Evolutionary conservation across 2,113 vertebrate species (phyloP), one percentile per base, ranked within the genome.

Genomic region (Corynorhinus townsendii): DNA sequence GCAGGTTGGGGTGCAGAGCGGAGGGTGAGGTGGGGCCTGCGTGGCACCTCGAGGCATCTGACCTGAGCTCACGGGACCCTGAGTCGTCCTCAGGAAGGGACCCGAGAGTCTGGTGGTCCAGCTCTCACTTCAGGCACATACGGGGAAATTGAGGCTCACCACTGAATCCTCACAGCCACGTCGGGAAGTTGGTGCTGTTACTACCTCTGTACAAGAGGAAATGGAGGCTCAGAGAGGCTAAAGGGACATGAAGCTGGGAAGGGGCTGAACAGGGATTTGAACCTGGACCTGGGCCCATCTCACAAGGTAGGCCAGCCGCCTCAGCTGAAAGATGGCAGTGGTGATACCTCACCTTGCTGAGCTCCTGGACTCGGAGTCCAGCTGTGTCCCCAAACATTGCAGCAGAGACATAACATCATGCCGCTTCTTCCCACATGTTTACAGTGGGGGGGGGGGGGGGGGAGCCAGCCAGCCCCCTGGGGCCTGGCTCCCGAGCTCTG

Each of bases 401-500:
- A 66, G 88, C 30, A 0, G 17, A 0, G 17, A 88, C 45, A n/a
- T 76, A 75, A 14, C 56, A 4, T 7, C 0, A 35, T 1, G 2
- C 3, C 43, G 24, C 84, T 28, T 28, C 59, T 47, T 2, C 38
- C 73, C 89, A n/a, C 26, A 2, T 89, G 95, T 95, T 96, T 93
- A 93, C 35, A 16, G n/a, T 6, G 52, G 59, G 38, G 71, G 11
- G 8, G 24, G 14, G n/a, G 5, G 52, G 59, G 38, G 71, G 11
- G 8, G 24, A 62, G 92, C 84, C 40, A 26, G 86, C 54, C 1
- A 0, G 49, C 87, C 77, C 62, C 89, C 35, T 0, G 35, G 28
- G 62, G 73, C 79, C 89, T 76, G 89, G 83, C 93, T 82, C 19
- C 86, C 49, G 20, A 2, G 49, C 87, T 76, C 80, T 69, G 84